Evolutionary conservation across 2,797 vertebrate genomes (phyloP).

Genomic region (Rhincodon typus): DNA sequence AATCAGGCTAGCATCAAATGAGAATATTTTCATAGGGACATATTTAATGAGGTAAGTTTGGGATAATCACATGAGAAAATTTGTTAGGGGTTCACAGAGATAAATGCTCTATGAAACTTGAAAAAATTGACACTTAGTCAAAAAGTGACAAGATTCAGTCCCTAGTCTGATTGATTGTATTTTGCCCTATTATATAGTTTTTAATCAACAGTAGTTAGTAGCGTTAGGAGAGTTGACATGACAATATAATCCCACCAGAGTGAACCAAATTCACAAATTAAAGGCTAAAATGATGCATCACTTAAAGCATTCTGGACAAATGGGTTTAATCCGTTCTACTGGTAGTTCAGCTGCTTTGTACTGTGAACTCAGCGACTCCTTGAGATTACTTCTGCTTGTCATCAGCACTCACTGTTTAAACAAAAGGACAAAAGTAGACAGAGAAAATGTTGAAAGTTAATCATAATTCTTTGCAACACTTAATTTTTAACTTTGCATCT

Average conservation of each 20-base stretch:
- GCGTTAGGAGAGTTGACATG: background rate
- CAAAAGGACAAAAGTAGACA: conserved; percentile 7
- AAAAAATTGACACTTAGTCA: no score
- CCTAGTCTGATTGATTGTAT: no score
- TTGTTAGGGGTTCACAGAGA: no score
- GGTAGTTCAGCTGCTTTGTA: background rate
- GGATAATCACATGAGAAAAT: no score
- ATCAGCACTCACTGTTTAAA: conserved; percentile 23
- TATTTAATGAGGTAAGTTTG: no score
- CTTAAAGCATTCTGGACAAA: conserved; percentile 9
- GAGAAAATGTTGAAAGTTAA: conserved; percentile 8
- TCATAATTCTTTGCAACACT: background rate
- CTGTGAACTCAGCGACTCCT: background rate
- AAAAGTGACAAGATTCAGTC: no score
- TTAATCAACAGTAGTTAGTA: background rate
- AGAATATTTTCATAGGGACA: no score
- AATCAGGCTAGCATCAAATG: no score
- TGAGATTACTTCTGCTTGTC: conserved; percentile 17
- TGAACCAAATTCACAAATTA: conserved; percentile 2
- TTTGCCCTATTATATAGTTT: no score
- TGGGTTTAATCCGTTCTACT: background rate
- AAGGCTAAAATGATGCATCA: background rate
- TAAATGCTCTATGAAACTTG: no score
- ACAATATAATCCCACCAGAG: background rate
- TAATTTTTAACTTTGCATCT: conserved; percentile 7